Evolutionary conservation across 2,797 vertebrate species (phyloP), one percentile per base, ranked within the genome.

Genomic region (Cyprinodon diabolis): DNA sequence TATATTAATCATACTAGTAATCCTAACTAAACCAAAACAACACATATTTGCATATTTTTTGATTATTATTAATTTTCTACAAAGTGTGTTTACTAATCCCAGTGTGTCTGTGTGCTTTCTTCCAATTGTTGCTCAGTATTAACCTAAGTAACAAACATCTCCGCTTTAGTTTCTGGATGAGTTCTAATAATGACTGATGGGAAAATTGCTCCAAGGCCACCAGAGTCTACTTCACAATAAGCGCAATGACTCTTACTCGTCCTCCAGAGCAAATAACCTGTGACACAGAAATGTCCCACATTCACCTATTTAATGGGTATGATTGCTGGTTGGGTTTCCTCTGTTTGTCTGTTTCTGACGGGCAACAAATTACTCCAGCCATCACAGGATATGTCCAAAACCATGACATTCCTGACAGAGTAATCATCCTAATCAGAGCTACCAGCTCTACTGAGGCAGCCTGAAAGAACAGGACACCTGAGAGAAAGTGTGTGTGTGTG

Each of bases 281-380:
- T 87, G 82, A 83, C 86, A 84, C 62, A 68, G 11, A 84, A 74
- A 77, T 67, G 45, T 55, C 7, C 60, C 78, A 77, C 55, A 74
- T 74, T 78, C 75, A 74, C 14, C 10, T 74, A 49, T 25, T 86
- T 79, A 88, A 55, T 78, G 68, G 30, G 68, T 77, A 30, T 77
- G 65, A 85, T 75, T 90, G 89, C 90, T 90, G 81, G 77, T 70
- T 76, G 35, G 19, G 11, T 76, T 62, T 45, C 65, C 49, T 30
- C 60, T 87, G 86, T 92, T 93, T 92, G 87, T 85, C 83, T 91
- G 90, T 12, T 78, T 52, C 71, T 88, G 91, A 94, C 90, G 84
- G 78, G 84, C 54, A 84, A 89, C 87, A 90, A 92, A 92, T 93
- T 86, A 86, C 55, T 82, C 71, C 43, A 48, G 47, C 80, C 74